Evolutionary conservation across 64 coral and sea anemone genomes (phyloP), one percentile per base, ranked within the genome.

Genomic region (Hydrozoanthus tunicans): DNA sequence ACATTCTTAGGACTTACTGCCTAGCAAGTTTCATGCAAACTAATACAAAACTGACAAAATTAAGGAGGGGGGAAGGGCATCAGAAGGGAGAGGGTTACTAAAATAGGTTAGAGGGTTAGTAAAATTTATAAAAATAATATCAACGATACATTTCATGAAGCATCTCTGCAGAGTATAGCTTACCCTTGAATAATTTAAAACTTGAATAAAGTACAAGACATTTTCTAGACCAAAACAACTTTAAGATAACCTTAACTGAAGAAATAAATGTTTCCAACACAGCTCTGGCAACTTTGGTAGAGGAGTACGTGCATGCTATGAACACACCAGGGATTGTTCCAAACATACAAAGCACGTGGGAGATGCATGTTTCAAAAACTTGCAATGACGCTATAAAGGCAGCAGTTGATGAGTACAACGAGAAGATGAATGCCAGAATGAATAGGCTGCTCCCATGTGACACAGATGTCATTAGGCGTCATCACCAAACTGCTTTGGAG

Each of bases 311-410:
- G 27, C 6, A 83, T 6, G 81, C 59, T n/a, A n/a, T 83, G 17
- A 83, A 83, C 58, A 64, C 59, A 64, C 81, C 81, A 4, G 26
- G 58, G 6, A 52, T 24, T 9, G 12, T 83, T 14, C 81, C 81
- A 15, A 83, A 83, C 24, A 14, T 83, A 8, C 58, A 83, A 17
- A 62, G 25, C 59, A 23, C 81, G 11, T 83, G 81, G 81, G 20
- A 83, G 6, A 20, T 64, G 20, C 24, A 63, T 64, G 59, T 83
- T 17, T 17, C 51, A 4, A 27, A n/a, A 15, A 83, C 62, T 27
- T 83, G 81, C 26, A 7, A 62, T 14, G 81, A 83, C 4, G 81
- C 81, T 9, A 83, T 25, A 26, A 65, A 1, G 32, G 32, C 20
- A 5, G 81, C 81, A 15, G 32, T 83, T 14, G 5, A 62, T 4